Evolutionary conservation across 2,113 vertebrate species (phyloP), one percentile per base, ranked within the genome.

Genomic region (Limanda limanda): DNA sequence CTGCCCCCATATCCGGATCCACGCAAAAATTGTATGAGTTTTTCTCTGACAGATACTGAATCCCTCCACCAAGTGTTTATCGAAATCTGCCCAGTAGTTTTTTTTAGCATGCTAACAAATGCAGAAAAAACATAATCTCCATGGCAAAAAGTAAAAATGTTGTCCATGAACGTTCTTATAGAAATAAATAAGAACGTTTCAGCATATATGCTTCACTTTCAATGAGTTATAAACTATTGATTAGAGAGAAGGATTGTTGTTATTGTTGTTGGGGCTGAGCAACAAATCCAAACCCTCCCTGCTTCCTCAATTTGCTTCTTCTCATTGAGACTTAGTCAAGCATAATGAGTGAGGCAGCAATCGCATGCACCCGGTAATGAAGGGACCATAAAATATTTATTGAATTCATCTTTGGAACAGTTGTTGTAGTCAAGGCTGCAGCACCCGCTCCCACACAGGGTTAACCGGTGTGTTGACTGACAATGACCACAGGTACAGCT

Each of bases 361-460:
- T 92, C 87, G 88, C 78, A 88, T 84, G 78, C 78, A 68, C 21
- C 71, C 80, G 70, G 45, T 90, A 86, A 89, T 87, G 83, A 89
- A 86, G 59, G 56, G 17, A 27, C 74, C 69, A 63, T 91, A 72
- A 93, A 92, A 88, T 91, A 92, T 91, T 91, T 68, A 89, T 82
- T 74, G 55, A 76, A 76, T 82, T 78, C 55, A 76, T 87, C 71
- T 83, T 67, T 51, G 56, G 20, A 84, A 67, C 31, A 25, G 45
- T 61, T 78, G 62, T 74, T 61, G 73, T 63, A 70, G 68, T 64
- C 35, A 52, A 75, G 52, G 60, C 51, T 60, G 65, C 68, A 64
- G 20, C 15, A 47, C 54, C 21, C 15, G 67, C 25, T 23, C 25
- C 45, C 45, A 54, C 59, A 13, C 31, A 37, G 63, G 81, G 74